These are phyloP conservation scores for Archivesica marissinica DNA, from an alignment of 1,140 invertebrate species.

Conservation along the genomic window DNA sequence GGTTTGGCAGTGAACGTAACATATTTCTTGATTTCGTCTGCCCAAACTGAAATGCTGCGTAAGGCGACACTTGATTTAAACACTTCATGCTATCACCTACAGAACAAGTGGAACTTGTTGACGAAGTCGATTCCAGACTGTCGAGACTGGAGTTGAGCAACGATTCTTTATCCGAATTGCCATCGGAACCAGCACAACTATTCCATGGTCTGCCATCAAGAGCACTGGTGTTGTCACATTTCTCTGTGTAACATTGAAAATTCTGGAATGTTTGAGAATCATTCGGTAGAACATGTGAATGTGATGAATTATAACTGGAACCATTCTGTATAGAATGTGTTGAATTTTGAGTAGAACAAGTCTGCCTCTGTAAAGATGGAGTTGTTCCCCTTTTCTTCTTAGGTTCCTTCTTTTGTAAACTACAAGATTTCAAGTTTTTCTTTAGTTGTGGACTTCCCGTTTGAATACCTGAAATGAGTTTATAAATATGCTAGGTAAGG, in stretches of 20 bases:
- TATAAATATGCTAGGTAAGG: not conserved
- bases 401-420: not conserved
- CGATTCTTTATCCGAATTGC: conserved; percentile 26
- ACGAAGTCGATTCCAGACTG: not conserved
- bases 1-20: not conserved
- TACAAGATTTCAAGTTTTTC: not conserved
- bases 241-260: not conserved
- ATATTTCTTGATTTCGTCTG: not conserved
- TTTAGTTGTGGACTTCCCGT: conserved; percentile 15
- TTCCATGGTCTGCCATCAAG: not conserved
- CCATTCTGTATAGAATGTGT: not conserved
- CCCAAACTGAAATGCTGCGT: not conserved
- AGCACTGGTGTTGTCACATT: not conserved
- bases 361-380: not conserved
- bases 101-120: not conserved
- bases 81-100: not conserved
- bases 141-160: not conserved
- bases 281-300: not conserved
- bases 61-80: not conserved
- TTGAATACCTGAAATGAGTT: conserved; percentile 19
- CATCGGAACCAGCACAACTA: conserved; percentile 4
- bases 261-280: not conserved
- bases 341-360: not conserved
- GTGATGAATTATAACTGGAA: not conserved
- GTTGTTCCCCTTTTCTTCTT: not conserved